Percentiles rank a stretch among this genome's conserved stretches.
Conservation (phyloP, 2,888 invertebrate species). For the Pasiphila rectangulata region DNA sequence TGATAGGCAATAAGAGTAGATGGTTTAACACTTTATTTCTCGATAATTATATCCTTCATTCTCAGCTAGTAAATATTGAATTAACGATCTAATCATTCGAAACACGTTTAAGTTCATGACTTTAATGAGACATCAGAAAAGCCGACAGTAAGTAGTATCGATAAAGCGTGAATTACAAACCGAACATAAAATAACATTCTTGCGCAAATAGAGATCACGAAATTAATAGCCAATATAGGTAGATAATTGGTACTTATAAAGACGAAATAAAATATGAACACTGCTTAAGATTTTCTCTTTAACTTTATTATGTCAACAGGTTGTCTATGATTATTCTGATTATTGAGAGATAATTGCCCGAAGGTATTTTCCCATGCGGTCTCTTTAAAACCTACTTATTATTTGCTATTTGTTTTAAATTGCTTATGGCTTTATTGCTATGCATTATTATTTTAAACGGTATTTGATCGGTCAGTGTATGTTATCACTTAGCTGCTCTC, state of each 20-base stretch:
- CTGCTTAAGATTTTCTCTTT: conserved; percentile 25
- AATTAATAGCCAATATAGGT: conserved; percentile 41
- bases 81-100: conserved; percentile 14
- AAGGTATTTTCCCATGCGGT: conserved; percentile 59
- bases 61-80: conserved; percentile 16
- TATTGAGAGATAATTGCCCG: conserved; percentile 54
- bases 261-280: conserved; percentile 38
- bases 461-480: conserved; percentile 32
- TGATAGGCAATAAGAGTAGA: conserved; percentile 13
- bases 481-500: conserved; percentile 12
- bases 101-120: conserved; percentile 10
- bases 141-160: conserved; percentile 16
- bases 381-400: conserved; percentile 40
- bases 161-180: conserved; percentile 36
- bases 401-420: conserved; percentile 48
- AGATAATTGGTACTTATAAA: conserved; percentile 45
- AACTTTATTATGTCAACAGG: conserved; percentile 67
- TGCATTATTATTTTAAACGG: conserved; percentile 36
- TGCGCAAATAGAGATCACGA: conserved; percentile 44
- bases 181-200: conserved; percentile 40
- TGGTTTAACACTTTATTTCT: conserved; percentile 23
- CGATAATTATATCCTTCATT: conserved; percentile 20
- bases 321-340: conserved; percentile 55
- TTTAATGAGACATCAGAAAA: conserved; percentile 20
- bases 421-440: conserved; percentile 41